phyloP scores from a whole-genome alignment of 2,113 vertebrate species.

The Ictalurus punctatus region DNA sequence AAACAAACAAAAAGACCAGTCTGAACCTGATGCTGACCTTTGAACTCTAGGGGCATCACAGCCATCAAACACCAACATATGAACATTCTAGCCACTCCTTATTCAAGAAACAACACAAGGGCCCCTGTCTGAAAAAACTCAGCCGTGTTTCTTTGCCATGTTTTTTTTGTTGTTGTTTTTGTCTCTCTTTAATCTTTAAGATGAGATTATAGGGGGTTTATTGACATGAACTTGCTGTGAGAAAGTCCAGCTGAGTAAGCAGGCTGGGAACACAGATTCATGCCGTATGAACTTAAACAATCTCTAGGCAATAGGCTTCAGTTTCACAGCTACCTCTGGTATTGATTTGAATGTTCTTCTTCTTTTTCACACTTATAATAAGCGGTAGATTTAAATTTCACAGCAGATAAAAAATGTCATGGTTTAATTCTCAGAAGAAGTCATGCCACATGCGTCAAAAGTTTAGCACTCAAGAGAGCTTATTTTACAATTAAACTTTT shows the following conservation, averaged over 20 bases:
- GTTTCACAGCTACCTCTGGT: conserved; percentile 35
- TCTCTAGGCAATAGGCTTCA: conserved; percentile 16
- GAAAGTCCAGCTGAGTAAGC: conserved; percentile 43
- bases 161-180: background rate
- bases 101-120: background rate
- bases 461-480: background rate
- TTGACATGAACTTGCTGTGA: conserved; percentile 43
- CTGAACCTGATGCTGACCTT: conserved; percentile 27
- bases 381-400: background rate
- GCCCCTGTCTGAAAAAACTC: background rate
- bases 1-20: conserved; percentile 38
- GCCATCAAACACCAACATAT: conserved; percentile 1
- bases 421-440: background rate
- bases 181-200: conserved; percentile 42
- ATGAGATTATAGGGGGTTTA: conserved; percentile 39
- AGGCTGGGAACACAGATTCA: conserved; percentile 9
- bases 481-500: background rate
- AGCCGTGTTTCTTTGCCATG: background rate
- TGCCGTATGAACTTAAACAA: conserved; percentile 23
- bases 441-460: background rate
- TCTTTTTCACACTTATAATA: background rate
- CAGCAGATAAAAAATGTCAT: background rate
- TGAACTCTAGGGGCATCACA: conserved; percentile 25
- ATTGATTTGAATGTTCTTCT: conserved; percentile 4
- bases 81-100: background rate